Evolutionary conservation across 2,797 vertebrate genomes (phyloP).

Genomic region (Onychomys arenicola): DNA sequence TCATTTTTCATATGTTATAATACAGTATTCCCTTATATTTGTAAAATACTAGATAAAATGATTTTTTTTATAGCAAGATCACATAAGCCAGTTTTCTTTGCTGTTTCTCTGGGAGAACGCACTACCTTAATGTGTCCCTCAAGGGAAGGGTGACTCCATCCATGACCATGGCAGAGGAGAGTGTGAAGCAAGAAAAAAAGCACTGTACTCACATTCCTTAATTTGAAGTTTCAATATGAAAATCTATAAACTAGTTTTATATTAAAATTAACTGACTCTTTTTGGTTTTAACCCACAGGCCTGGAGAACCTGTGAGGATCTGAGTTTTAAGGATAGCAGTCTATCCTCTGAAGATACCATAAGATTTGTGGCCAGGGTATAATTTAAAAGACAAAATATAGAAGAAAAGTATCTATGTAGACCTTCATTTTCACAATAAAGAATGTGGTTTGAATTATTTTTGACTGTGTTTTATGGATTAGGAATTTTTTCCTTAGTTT

Average conservation of each 20-base stretch:
- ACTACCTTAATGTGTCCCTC: neutral
- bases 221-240: neutral
- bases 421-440: neutral
- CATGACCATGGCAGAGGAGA: neutral
- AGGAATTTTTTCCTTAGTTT: neutral
- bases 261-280: neutral
- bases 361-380: neutral
- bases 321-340: neutral
- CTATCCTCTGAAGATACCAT: neutral
- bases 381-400: neutral
- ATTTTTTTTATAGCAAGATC: neutral
- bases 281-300: neutral
- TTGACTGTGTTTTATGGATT: neutral
- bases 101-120: neutral
- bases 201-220: neutral
- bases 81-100: neutral
- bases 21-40: neutral
- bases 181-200: too few relatives aligned
- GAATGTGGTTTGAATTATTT: neutral
- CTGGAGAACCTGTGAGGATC: neutral
- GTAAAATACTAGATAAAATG: neutral
- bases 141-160: neutral
- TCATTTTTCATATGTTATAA: neutral
- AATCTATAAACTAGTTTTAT: neutral
- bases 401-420: neutral